phyloP scores from a whole-genome alignment of 1,140 invertebrate genomes.

The Meloidogyne hapla region DNA sequence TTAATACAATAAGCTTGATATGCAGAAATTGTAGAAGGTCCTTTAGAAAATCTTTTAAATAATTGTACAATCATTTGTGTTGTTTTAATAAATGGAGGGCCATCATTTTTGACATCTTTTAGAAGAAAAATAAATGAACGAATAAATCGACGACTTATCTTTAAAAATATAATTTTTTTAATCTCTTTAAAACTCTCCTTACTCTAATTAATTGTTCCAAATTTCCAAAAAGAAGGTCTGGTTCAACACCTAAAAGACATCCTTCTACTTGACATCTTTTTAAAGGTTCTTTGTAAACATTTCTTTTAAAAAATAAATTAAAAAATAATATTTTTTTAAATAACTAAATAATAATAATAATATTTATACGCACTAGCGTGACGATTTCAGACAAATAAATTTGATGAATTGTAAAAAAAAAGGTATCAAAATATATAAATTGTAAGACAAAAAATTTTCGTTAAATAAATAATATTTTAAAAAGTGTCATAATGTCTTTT shows the following conservation, averaged over 20 bases:
- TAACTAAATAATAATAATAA: too few species aligned
- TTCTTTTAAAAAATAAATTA: constrained; percentile 55
- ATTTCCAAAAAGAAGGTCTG: constrained; percentile 74
- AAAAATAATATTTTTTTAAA: constrained; percentile 7
- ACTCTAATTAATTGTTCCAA: constrained; percentile 73
- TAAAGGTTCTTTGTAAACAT: constrained; percentile 75
- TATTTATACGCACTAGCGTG: too few species aligned
- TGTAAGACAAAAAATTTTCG: too few species aligned
- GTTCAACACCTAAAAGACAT: constrained; percentile 73
- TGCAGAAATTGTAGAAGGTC: constrained; percentile 60
- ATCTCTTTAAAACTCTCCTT: too few species aligned
- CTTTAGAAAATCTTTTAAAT: constrained; percentile 68
- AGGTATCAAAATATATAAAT: too few species aligned
- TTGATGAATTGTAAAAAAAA: too few species aligned
- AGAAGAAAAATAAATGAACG: constrained; percentile 72
- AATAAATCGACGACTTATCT: constrained; percentile 74
- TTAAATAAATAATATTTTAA: too few species aligned
- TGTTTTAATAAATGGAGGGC: constrained; percentile 65
- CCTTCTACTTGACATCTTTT: constrained; percentile 75
- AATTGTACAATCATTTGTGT: constrained; percentile 70
- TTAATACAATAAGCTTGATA: constrained; percentile 59
- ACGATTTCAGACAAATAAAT: too few species aligned
- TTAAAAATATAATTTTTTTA: constrained; percentile 29
- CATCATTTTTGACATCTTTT: constrained; percentile 67
- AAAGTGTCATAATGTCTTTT: too few species aligned